Evolutionary conservation across 2,888 invertebrate genomes (phyloP), one percentile per base, ranked within the genome.

Genomic region (Drepana falcataria): DNA sequence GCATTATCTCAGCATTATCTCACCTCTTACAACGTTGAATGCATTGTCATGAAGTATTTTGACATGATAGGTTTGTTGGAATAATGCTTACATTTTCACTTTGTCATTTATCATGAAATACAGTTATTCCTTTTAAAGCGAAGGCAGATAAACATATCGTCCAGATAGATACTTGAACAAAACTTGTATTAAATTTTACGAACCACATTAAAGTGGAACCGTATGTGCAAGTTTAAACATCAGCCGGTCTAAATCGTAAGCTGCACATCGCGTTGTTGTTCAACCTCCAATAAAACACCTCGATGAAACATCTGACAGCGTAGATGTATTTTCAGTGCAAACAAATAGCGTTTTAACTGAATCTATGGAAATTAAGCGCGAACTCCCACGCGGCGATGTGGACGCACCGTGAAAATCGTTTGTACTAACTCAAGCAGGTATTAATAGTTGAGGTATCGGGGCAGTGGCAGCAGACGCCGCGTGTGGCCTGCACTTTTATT

Each of bases 321-420:
- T 79, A 75, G 81, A 83, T 85, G 85, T 87, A 83, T 87, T 87
- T 87, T 85, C 81, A 83, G 78, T 82, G 76, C 79, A 85, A 86
- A 87, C 83, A 83, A 66, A 68, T 65, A 64, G 64, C 56, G 60
- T 66, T 69, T 44, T 62, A 64, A 63, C 60, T 63, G 64, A 66
- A 64, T 57, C 61, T 55, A 61, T 66, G 68, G 69, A 77, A 78
- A 77, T 75, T 70, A 72, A 72, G 71, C 71, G 67, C 63, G 65
- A 51, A 51, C 51, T 51, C 51, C 51, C 62, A 61, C 63, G 62
- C 53, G 52, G 53, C 48, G 55, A 49, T 58, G 63, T 58, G 64
- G 56, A 61, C 51, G 65, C 68, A 64, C 78, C 77, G 83, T 83
- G 85, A 71, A 86, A 87, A 87, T 81, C 78, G 82, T 79, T 78